Base-by-base conservation (phyloP, 2,888 invertebrate species). In the Ashinkailepas kermadecensis region DNA sequence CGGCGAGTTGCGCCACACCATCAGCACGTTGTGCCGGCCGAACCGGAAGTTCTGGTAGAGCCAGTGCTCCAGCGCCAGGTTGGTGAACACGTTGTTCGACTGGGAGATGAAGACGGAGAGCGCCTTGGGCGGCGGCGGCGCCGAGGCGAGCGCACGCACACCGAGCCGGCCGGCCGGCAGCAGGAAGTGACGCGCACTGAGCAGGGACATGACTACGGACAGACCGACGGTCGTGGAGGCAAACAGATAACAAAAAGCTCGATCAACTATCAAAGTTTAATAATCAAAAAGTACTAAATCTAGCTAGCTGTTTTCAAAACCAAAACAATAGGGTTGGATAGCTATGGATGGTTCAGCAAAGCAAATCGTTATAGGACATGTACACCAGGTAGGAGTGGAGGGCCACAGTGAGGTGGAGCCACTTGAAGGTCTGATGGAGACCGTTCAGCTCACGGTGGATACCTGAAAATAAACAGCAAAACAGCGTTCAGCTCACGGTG, bases 41-140 rank as follows among this genome's bases (percentile, higher is more conserved):
- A 97, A 94, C 87, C 96, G 92, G 87, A 92, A 92, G 86, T 97
- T 94, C 82, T 91, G 92, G 88, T 96, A 97, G 86, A 99, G 89
- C 97, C 97, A 98, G 87, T 98, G 96, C 88, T 99, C 99, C 82
- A 99, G 88, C 8, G 99, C 98, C 86, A 99, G 89, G 89, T 99
- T 99, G 62, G 94, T 93, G 87, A 92, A 96, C 84, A 99, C 93
- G 87, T 97, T 94, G 83, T 91, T 92, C 0, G 95, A 96, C 87
- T 94, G 94, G 0, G 98, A 98, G 87, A 97, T 94, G 86, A 95
- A 95, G 78, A 97, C 95, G 0, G 94, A 94, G 88, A 95, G 95
- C 85, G 89, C 78, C 81, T 81, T 82, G n/a, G 82, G 81, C 78
- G 23, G 78, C 74, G 57, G 54, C 15, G 74, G 23, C 65, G 65